Base-by-base conservation (phyloP, 2,888 invertebrate species). In the Mayetiola destructor region DNA sequence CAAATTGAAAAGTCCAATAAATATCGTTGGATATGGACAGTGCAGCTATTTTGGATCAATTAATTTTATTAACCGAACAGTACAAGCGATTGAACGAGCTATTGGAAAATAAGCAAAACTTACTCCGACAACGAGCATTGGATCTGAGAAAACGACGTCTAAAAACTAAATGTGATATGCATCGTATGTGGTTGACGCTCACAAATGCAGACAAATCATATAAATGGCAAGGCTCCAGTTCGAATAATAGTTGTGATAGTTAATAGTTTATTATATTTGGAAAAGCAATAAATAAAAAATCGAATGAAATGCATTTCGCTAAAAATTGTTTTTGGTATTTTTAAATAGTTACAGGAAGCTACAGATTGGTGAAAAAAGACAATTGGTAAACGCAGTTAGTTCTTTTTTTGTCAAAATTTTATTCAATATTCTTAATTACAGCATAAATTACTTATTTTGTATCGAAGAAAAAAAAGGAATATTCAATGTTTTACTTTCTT, bases 51-150 rank as follows among this genome's bases (percentile, higher is more conserved):
- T n/a, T 48, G 27, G 16, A 23, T 14, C 23, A 53, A 53, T 32
- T 53, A 53, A 53, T 53, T 10, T 29, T 18, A 10, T 32, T 53
- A 32, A 30, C 53, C 16, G 30, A 53, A 53, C 53, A 53, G 29
- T 53, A 53, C 10, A 53, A 53, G 12, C 30, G 30, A 18, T 53
- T 53, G 12, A 53, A 53, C 18, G 53, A 53, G 30, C 30, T 53
- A 32, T 20, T 53, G 18, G 53, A 53, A 6, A 32, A 53, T 53
- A 53, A 53, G 18, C 29, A 53, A 20, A 53, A 53, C 30, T 30
- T 53, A 20, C 30, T 53, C 18, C 27, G 16, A 32, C 53, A 53
- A 53, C 29, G 53, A 5, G 53, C 53, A 16, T n/a, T 27, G 2
- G n/a, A 48, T 48, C 9, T 48, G 3, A 14, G n/a, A 27, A 5